Conservation (phyloP, 2,888 invertebrate genomes). For the Dryobota labecula region DNA sequence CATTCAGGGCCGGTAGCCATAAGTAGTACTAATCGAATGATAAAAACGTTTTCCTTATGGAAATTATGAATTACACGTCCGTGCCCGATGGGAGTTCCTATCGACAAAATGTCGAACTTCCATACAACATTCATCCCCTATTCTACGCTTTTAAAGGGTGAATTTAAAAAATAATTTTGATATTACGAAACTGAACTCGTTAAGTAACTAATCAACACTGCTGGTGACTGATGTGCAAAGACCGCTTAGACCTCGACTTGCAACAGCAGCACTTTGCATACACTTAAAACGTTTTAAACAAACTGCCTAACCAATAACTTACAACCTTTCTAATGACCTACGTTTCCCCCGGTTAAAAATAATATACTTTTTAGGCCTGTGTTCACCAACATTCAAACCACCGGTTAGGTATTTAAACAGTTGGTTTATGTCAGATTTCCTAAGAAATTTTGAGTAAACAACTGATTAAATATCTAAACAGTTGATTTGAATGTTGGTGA, state of each 20-base stretch:
- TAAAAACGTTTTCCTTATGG: constrained; percentile 34
- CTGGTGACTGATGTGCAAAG: not conserved
- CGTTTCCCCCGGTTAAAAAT: not conserved
- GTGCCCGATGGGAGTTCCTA: not conserved
- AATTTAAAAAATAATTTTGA: too few relatives aligned
- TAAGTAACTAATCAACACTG: not conserved
- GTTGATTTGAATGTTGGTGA: too few relatives aligned
- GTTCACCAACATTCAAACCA: too few relatives aligned
- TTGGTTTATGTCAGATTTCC: too few relatives aligned
- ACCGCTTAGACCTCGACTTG: too few relatives aligned
- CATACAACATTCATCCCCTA: not conserved
- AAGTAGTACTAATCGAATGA: constrained; percentile 43
- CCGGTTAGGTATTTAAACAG: too few relatives aligned
- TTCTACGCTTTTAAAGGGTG: not conserved
- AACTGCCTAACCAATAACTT: too few relatives aligned
- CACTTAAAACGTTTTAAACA: not conserved
- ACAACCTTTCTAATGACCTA: not conserved
- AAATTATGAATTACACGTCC: not conserved
- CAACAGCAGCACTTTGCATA: not conserved
- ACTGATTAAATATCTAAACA: too few relatives aligned
- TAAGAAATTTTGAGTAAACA: too few relatives aligned
- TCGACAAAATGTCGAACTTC: not conserved
- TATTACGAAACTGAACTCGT: not conserved
- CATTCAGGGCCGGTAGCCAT: constrained; percentile 51
- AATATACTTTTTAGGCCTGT: too few relatives aligned